phyloP scores from a whole-genome alignment of 2,797 vertebrate species.

The Poecilia gillii region DNA sequence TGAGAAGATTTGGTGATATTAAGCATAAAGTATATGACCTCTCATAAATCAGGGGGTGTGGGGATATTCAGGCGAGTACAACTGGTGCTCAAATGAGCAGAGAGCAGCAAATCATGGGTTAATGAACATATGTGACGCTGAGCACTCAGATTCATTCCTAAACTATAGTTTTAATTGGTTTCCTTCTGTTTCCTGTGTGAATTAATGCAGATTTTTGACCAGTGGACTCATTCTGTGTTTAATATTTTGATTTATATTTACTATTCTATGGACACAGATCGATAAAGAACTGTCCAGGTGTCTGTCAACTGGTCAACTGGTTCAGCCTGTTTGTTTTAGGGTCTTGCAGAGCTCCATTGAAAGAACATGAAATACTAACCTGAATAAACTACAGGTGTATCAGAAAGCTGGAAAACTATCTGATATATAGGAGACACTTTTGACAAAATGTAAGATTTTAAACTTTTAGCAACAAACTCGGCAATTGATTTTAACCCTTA shows the following conservation, averaged over 20 bases:
- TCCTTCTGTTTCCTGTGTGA: neutral
- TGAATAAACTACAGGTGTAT: neutral
- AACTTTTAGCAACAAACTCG: neutral
- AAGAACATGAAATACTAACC: neutral
- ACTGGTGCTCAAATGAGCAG: slow-evolving; percentile 8
- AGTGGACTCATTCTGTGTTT: slow-evolving; percentile 4
- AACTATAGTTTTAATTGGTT: slow-evolving; percentile 29
- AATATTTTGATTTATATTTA: neutral
- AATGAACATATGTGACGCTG: slow-evolving; percentile 29
- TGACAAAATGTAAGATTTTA: neutral
- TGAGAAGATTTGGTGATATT: neutral
- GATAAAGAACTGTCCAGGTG: neutral
- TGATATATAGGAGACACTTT: neutral
- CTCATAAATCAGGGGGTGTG: slow-evolving; percentile 11
- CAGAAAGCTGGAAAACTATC: neutral
- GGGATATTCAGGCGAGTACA: neutral
- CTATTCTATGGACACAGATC: neutral
- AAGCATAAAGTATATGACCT: too few species aligned
- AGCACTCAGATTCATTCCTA: slow-evolving; percentile 16
- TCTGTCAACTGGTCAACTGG: neutral
- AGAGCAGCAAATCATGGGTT: slow-evolving; percentile 28
- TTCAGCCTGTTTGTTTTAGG: neutral
- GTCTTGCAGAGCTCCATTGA: neutral
- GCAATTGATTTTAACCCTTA: neutral
- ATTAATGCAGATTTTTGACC: slow-evolving; percentile 19